These are phyloP conservation scores for Polydrusus pterygomalis DNA, from an alignment of 2,888 invertebrate genomes.

Conservation along the genomic window DNA sequence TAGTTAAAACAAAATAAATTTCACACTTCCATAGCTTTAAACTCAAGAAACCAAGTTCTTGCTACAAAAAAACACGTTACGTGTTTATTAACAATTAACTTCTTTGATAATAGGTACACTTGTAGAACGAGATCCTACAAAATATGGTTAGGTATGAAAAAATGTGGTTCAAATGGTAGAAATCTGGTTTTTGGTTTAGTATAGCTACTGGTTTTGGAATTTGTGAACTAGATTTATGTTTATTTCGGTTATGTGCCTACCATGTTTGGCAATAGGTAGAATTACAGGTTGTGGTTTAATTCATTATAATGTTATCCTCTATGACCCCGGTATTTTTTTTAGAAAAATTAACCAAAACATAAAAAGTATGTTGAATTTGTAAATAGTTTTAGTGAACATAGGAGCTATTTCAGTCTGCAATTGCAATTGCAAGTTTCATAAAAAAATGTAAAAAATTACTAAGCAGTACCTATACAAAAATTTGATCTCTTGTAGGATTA, in stretches of 20 bases:
- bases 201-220: neutral
- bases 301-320: too few relatives aligned
- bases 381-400: too few relatives aligned
- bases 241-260: neutral
- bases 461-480: too few relatives aligned
- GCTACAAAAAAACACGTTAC: conserved; percentile 17
- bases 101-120: conserved; percentile 31
- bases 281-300: too few relatives aligned
- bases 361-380: neutral
- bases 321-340: too few relatives aligned
- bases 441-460: too few relatives aligned
- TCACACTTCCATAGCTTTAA: conserved; percentile 12
- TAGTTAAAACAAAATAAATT: conserved; percentile 10
- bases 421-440: too few relatives aligned
- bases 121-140: conserved; percentile 10
- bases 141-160: conserved; percentile 13
- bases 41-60: neutral
- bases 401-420: too few relatives aligned
- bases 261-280: too few relatives aligned
- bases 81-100: conserved; percentile 31
- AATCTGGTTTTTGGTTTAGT: neutral
- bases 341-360: neutral
- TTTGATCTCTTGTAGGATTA: neutral
- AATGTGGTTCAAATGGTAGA: conserved; percentile 15
- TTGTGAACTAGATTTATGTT: conserved; percentile 6